A percentile compares a stretch with the other conserved stretches of the same genome.
phyloP scores from a whole-genome alignment of 2,888 invertebrate genomes.

The Allolobophora icterica region DNA sequence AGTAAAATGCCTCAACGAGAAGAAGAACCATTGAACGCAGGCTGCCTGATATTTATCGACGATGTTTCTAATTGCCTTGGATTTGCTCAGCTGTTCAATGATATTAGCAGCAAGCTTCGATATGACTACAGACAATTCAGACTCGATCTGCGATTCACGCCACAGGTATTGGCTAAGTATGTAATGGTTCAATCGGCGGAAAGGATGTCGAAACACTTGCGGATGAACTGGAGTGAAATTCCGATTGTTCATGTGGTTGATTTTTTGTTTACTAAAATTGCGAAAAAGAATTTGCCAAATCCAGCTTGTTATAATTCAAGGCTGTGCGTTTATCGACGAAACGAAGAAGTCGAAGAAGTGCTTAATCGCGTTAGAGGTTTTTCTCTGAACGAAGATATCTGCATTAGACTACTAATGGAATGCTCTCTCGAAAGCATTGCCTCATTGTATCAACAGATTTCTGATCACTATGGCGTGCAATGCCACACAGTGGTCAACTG shows the following conservation, averaged over 20 bases:
- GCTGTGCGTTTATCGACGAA: too few relatives aligned
- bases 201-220: neutral
- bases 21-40: neutral
- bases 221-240: neutral
- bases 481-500: too few relatives aligned
- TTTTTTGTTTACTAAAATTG: neutral
- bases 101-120: neutral
- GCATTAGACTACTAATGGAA: too few relatives aligned
- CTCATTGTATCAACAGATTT: too few relatives aligned
- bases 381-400: too few relatives aligned
- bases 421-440: too few relatives aligned
- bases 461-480: too few relatives aligned
- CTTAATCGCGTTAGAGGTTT: too few relatives aligned
- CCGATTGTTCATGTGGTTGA: neutral
- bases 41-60: neutral
- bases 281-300: neutral
- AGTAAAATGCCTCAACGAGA: neutral
- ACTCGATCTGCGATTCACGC: neutral
- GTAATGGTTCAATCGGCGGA: neutral
- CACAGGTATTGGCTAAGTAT: neutral
- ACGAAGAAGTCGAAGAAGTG: too few relatives aligned
- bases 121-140: neutral
- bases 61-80: neutral
- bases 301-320: neutral
- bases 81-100: neutral